These are phyloP conservation scores for Caerostris extrusa DNA, from an alignment of 1,140 invertebrate species.

Conservation along the genomic window DNA sequence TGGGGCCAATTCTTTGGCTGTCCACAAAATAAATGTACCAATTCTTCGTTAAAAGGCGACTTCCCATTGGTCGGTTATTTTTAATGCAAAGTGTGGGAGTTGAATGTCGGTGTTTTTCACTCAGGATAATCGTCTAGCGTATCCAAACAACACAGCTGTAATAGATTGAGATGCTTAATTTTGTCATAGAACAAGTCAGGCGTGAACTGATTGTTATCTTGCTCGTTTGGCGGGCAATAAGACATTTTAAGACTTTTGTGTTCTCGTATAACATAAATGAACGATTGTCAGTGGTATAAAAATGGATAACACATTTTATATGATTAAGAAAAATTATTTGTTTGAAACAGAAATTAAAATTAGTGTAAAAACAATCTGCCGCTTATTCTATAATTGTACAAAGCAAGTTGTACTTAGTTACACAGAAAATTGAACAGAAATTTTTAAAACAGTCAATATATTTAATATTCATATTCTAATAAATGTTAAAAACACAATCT, in stretches of 20 bases:
- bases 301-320: too few species aligned
- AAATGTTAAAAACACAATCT: too few species aligned
- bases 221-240: background rate
- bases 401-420: too few species aligned
- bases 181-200: conserved; percentile 49
- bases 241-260: background rate
- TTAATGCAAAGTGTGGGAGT: conserved; percentile 56
- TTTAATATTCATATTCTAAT: too few species aligned
- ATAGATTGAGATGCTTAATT: conserved; percentile 49
- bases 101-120: conserved; percentile 41
- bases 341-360: too few species aligned
- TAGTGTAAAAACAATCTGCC: too few species aligned
- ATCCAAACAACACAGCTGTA: conserved; percentile 42
- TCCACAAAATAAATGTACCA: conserved; percentile 1
- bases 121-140: conserved; percentile 28
- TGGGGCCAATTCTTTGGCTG: background rate
- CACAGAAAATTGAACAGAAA: too few species aligned
- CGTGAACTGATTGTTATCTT: conserved; percentile 54
- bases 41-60: conserved; percentile 15
- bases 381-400: too few species aligned
- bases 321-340: too few species aligned
- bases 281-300: too few species aligned
- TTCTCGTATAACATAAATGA: background rate
- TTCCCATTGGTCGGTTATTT: conserved; percentile 36
- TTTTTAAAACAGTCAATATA: too few species aligned